These are phyloP conservation scores for Heterodera schachtii DNA, from an alignment of 1,140 invertebrate species.

Conservation along the genomic window DNA sequence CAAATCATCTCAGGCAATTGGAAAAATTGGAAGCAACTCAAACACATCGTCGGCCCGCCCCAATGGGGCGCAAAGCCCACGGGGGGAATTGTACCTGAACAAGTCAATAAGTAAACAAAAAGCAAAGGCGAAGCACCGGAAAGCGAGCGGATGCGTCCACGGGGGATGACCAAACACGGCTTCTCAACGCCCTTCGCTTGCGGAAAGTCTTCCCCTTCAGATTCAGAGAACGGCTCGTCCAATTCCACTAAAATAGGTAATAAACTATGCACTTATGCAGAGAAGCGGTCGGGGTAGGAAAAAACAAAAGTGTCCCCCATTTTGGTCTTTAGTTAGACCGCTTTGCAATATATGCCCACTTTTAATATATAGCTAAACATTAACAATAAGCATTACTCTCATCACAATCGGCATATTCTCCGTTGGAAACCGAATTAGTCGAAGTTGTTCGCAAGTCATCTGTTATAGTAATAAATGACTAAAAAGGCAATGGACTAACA, in stretches of 20 bases:
- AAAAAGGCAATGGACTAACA: neutral
- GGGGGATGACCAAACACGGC: constrained; percentile 57
- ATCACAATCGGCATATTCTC: constrained; percentile 59
- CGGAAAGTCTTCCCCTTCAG: constrained; percentile 55
- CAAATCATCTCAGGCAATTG: constrained; percentile 59
- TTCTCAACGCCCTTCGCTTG: constrained; percentile 44
- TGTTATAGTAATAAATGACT: constrained; percentile 32
- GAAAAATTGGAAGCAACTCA: constrained; percentile 63
- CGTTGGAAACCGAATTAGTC: constrained; percentile 57
- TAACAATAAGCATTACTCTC: constrained; percentile 42
- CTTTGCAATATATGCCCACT: too few relatives aligned
- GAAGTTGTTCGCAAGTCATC: constrained; percentile 38
- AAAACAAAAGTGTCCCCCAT: too few relatives aligned
- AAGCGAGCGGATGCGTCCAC: constrained; percentile 62
- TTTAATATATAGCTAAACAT: too few relatives aligned
- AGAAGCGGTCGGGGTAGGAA: too few relatives aligned
- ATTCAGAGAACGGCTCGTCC: constrained; percentile 64
- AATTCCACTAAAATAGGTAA: constrained; percentile 55
- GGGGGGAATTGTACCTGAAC: constrained; percentile 61
- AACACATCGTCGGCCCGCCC: constrained; percentile 65
- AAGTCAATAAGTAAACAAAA: neutral
- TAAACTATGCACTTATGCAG: too few relatives aligned
- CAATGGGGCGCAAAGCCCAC: constrained; percentile 64
- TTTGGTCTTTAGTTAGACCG: too few relatives aligned
- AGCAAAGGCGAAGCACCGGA: constrained; percentile 40